Conservation (phyloP, 2,888 invertebrate genomes). For the Strigamia maritima region DNA sequence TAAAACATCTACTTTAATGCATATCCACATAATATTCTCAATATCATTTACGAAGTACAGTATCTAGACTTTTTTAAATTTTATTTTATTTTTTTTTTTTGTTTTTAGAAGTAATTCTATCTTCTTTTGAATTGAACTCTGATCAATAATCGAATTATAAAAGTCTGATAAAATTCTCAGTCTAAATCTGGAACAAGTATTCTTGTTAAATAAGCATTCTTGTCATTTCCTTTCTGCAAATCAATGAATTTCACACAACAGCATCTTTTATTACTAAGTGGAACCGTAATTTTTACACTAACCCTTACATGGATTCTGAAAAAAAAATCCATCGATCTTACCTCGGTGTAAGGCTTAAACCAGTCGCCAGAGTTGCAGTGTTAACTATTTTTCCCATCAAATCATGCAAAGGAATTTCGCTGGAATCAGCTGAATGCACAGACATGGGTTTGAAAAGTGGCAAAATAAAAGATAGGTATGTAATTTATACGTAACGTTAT, state of each 20-base stretch:
- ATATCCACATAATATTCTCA: too few relatives aligned
- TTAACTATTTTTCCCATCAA: constrained; percentile 10
- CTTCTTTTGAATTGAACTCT: too few relatives aligned
- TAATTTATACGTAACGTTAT: too few relatives aligned
- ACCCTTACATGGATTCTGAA: background rate
- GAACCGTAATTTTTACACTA: background rate
- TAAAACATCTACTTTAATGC: too few relatives aligned
- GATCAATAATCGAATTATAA: too few relatives aligned
- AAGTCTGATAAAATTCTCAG: background rate
- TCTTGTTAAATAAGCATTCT: background rate
- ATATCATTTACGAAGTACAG: too few relatives aligned
- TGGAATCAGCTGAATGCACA: background rate
- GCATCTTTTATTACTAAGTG: background rate
- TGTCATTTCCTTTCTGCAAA: background rate
- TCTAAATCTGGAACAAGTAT: background rate
- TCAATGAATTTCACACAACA: background rate
- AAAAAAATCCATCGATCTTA: background rate
- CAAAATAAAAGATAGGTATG: constrained; percentile 12
- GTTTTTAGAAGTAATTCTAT: too few relatives aligned
- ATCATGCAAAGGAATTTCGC: background rate
- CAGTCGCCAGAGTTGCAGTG: background rate
- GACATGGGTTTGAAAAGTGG: background rate
- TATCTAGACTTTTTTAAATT: too few relatives aligned
- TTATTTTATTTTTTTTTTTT: too few relatives aligned
- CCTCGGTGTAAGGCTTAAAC: background rate